phyloP scores from a whole-genome alignment of 2,797 vertebrate genomes.

The Fundulus diaphanus region DNA sequence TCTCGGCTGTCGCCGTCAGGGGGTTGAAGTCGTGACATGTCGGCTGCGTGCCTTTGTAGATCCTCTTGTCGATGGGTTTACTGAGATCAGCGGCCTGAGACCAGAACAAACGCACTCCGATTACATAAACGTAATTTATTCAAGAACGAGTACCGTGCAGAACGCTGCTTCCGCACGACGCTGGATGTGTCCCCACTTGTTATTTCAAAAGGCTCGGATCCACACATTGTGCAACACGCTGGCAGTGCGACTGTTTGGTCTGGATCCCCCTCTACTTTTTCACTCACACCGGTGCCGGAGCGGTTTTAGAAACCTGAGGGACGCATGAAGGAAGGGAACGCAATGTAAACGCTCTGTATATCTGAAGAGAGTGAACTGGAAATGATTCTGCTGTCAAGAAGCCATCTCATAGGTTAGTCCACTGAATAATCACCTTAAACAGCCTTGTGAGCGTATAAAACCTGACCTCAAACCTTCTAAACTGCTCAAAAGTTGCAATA shows the following conservation, averaged over 20 bases:
- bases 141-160: neutral
- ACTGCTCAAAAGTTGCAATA: neutral
- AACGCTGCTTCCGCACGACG: neutral
- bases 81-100: constrained; percentile 94
- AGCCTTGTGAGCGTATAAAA: neutral
- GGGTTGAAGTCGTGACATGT: constrained; percentile 99
- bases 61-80: constrained; percentile 99
- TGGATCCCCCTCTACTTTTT: neutral
- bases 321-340: neutral
- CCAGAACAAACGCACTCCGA: neutral
- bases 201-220: neutral
- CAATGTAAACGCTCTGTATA: neutral
- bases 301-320: neutral
- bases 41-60: constrained; percentile 99
- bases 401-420: neutral
- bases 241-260: neutral
- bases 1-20: constrained; percentile 96
- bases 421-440: neutral
- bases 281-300: neutral
- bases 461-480: neutral
- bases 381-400: neutral
- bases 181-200: constrained; percentile 5
- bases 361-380: too few species aligned
- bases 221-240: neutral
- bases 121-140: neutral